Evolutionary conservation across 1,140 invertebrate species (phyloP).

Genomic region (Diabrotica undecimpunctata): DNA sequence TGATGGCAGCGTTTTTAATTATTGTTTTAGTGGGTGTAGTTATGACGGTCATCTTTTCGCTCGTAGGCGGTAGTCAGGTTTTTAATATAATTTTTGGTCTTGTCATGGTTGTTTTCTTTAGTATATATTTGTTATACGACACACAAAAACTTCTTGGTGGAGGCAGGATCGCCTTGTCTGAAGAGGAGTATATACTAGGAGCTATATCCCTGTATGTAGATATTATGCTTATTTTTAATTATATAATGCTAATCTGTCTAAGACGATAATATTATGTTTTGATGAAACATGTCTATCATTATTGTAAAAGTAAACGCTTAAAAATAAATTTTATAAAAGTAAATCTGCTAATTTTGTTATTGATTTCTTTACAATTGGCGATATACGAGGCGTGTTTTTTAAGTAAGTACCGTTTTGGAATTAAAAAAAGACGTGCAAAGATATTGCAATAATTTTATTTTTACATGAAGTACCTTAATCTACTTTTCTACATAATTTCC

Average conservation of each 20-base stretch:
- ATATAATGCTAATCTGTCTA: constrained; percentile 18
- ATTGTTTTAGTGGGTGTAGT: constrained; percentile 26
- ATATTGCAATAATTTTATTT: too few species aligned
- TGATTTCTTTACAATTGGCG: too few species aligned
- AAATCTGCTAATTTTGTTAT: too few species aligned
- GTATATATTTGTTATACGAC: constrained; percentile 36
- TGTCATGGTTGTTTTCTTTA: constrained; percentile 19
- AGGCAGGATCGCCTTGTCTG: constrained; percentile 30
- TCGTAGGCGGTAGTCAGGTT: constrained; percentile 19
- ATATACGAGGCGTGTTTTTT: too few species aligned
- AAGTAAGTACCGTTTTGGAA: too few species aligned
- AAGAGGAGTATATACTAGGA: constrained; percentile 39
- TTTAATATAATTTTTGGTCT: constrained; percentile 24
- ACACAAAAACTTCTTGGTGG: constrained; percentile 38
- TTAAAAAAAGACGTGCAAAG: too few species aligned
- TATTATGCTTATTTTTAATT: constrained; percentile 38
- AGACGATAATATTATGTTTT: neutral
- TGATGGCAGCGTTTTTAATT: constrained; percentile 13
- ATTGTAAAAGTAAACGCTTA: too few species aligned
- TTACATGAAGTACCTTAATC: too few species aligned
- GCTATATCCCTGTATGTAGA: constrained; percentile 37
- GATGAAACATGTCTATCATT: too few species aligned
- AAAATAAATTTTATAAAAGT: too few species aligned
- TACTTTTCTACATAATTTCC: too few species aligned
- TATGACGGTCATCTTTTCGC: constrained; percentile 24